Base-by-base conservation (phyloP, 1,140 invertebrate species). In the Oncopodura yosiiana region DNA sequence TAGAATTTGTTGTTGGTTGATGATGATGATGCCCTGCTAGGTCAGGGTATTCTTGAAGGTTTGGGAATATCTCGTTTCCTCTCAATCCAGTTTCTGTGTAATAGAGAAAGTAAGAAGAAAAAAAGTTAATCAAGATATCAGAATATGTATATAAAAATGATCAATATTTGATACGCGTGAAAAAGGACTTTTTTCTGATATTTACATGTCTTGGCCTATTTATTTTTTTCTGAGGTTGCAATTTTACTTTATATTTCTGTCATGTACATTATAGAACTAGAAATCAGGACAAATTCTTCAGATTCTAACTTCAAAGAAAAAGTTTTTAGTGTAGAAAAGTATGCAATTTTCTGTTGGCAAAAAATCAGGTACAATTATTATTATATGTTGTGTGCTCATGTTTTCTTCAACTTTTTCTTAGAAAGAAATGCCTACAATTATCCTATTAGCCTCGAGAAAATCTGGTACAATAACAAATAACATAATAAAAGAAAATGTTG, bases 1-100 rank as follows among this genome's bases (percentile, higher is more conserved):
- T 6, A 34, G 32, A 41, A 41, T 14, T 41, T 45, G 49, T 46
- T 46, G 29, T 30, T 29, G 26, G 21, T 46, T 46, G 24, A 46
- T 46, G 3, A 32, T 30, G 27, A 29, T 50, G 38, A 42, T 26
- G 21, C 29, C 43, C 12, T 19, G 34, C 14, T 44, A 18, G 39
- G 8, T 24, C 45, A 16, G 11, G 11, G 27, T 16, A 24, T 27
- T 21, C 32, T 5, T 24, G 30, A 23, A 32, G 19, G 48, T 18
- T 18, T 18, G 34, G 12, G 27, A 23, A 16, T 50, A 3, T 27
- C n/a, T 30, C 32, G 32, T 32, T 50, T 48, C 19, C 16, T 48
- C 27, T 24, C 27, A 48, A 34, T 48, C n/a, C 32, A n/a, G n/a
- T n/a, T 14, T 34, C 32, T 6, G 6, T 14, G 32, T 34, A 6